Evolutionary conservation across 2,797 vertebrate genomes (phyloP).

Genomic region (Bufotes viridis): DNA sequence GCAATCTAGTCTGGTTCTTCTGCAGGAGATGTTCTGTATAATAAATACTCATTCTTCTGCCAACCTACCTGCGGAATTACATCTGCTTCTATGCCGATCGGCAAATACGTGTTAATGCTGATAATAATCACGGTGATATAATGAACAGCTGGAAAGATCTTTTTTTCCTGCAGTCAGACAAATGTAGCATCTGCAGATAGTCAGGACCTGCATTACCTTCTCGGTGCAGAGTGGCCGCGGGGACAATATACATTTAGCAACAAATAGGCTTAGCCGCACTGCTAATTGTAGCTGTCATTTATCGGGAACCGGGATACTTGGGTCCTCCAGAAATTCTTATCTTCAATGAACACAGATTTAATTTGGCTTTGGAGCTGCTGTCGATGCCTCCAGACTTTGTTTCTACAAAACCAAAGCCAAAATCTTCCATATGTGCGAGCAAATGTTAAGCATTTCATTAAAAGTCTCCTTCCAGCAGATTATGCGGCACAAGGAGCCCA

Average conservation of each 20-base stretch:
- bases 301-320: background rate
- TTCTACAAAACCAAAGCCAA: constrained; percentile 35
- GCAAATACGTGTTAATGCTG: constrained; percentile 14
- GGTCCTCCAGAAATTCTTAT: constrained; percentile 43
- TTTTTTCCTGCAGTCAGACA: background rate
- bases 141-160: constrained; percentile 18
- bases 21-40: background rate
- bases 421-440: constrained; percentile 36
- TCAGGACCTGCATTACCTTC: constrained; percentile 12
- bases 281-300: constrained; percentile 43
- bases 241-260: constrained; percentile 26
- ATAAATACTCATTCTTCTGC: background rate
- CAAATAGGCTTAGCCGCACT: constrained; percentile 2
- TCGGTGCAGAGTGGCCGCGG: background rate
- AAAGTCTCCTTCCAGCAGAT: constrained; percentile 31
- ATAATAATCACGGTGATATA: constrained; percentile 31
- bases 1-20: background rate
- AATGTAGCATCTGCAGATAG: constrained; percentile 15
- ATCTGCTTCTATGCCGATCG: background rate
- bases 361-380: constrained; percentile 37
- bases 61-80: background rate
- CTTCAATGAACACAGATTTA: constrained; percentile 35
- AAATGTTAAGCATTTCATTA: constrained; percentile 40
- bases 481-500: constrained; percentile 22
- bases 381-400: constrained; percentile 32